Percentiles rank a stretch among this genome's conserved stretches.
phyloP scores from a whole-genome alignment of 2,888 invertebrate species.

The Amblyteles armatorius region DNA sequence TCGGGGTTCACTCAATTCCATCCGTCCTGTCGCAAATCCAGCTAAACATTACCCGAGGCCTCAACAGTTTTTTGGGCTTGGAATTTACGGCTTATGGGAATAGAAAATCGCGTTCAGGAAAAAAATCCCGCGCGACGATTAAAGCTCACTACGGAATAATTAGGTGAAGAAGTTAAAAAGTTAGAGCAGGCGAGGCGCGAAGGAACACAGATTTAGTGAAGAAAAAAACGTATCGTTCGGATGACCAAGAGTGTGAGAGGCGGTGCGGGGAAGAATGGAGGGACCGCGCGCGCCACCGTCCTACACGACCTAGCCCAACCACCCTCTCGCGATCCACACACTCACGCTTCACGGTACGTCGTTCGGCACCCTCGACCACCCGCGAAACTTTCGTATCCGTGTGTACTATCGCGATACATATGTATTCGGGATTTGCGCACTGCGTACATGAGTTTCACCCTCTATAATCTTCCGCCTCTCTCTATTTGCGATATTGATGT shows the following conservation, averaged over 20 bases:
- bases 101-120: slow-evolving; percentile 1
- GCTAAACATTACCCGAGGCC: background rate
- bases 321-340: slow-evolving; percentile 43
- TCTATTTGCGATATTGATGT: background rate
- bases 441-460: slow-evolving; percentile 55
- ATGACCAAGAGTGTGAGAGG: slow-evolving; percentile 9
- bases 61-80: background rate
- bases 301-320: slow-evolving; percentile 65
- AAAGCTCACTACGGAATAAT: background rate
- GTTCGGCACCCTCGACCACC: slow-evolving; percentile 48
- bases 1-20: slow-evolving; percentile 1
- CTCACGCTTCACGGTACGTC: slow-evolving; percentile 52
- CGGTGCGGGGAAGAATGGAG: slow-evolving; percentile 20
- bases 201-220: slow-evolving; percentile 46
- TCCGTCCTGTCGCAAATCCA: slow-evolving; percentile 16
- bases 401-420: slow-evolving; percentile 17
- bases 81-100: background rate
- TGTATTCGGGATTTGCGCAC: slow-evolving; percentile 63
- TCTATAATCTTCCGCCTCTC: background rate
- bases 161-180: slow-evolving; percentile 3
- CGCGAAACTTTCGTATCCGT: slow-evolving; percentile 55
- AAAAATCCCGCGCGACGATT: background rate
- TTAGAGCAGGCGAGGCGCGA: background rate
- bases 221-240: slow-evolving; percentile 44
- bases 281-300: slow-evolving; percentile 55